Evolutionary conservation across 35 echinoderm and acorn worm genomes (phyloP), one percentile per base, ranked within the genome.

Genomic region (Apostichopus californicus): DNA sequence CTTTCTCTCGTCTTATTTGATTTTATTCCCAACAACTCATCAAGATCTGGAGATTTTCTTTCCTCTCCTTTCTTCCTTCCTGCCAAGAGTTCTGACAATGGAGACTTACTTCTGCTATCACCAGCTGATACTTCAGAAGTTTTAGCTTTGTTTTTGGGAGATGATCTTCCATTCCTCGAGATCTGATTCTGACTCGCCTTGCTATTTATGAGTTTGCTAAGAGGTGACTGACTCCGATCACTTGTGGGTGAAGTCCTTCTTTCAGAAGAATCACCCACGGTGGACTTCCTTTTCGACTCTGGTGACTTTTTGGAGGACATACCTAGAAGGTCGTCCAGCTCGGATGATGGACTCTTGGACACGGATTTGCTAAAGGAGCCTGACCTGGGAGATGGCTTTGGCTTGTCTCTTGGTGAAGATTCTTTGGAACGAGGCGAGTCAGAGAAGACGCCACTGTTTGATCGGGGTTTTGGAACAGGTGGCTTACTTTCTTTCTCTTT

Each of bases 21-120:
- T 21, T 89, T 89, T 68, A 72, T 72, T 7, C 86, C 86, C 17
- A 89, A 20, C 86, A 89, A 46, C 15, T 89, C 86, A 89, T 89
- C 86, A 11, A 89, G 86, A 73, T 89, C 86, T 89, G 86, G 61
- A 11, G 86, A 89, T 89, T 89, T 73, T n/a, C 86, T 89, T 73
- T 22, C 13, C 7, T 60, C 57, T 25, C 22, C 24, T 3, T 8
- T 72, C 17, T 53, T 89, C 63, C 72, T 89, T 56, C 61, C 25
- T 6, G 58, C 60, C 17, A 72, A 73, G 61, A 89, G 86, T 52
- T 68, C 57, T 26, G 86, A 89, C 6, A 72, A 73, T 72, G 86
- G 63, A 73, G 86, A 89, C 63, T 89, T 89, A 8, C 61, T 26
- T 73, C 86, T 73, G 46, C 21, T 46, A 58, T 55, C 58, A 25